phyloP scores from a whole-genome alignment of 2,888 invertebrate species.

The Nephrotoma guestfalica region DNA sequence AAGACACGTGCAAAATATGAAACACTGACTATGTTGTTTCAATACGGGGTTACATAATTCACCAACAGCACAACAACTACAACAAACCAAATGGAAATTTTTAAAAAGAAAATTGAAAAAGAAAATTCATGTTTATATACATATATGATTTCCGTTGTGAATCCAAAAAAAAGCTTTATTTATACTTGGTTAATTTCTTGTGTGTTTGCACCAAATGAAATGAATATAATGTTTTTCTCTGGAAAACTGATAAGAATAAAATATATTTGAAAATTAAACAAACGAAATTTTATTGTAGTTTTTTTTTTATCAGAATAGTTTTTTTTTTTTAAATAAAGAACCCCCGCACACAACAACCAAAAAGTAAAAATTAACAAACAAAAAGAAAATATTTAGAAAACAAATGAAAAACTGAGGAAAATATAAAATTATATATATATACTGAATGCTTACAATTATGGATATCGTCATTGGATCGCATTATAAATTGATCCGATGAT shows the following conservation, averaged over 20 bases:
- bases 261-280: not conserved
- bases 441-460: slow-evolving; percentile 35
- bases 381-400: not conserved
- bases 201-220: not conserved
- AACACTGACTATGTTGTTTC: no score
- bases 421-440: slow-evolving; percentile 7
- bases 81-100: not conserved
- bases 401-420: not conserved
- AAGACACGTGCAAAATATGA: no score
- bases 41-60: no score
- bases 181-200: not conserved
- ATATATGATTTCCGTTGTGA: not conserved
- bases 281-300: not conserved
- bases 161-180: not conserved
- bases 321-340: not conserved
- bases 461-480: slow-evolving; percentile 36
- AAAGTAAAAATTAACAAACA: not conserved
- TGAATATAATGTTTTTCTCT: not conserved
- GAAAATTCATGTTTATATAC: not conserved
- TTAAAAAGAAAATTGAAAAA: not conserved
- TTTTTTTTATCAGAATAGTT: not conserved
- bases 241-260: not conserved
- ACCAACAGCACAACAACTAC: not conserved
- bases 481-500: slow-evolving; percentile 36
- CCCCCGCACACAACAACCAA: not conserved